phyloP scores from a whole-genome alignment of 2,113 vertebrate species.

The Oryzias woworae region DNA sequence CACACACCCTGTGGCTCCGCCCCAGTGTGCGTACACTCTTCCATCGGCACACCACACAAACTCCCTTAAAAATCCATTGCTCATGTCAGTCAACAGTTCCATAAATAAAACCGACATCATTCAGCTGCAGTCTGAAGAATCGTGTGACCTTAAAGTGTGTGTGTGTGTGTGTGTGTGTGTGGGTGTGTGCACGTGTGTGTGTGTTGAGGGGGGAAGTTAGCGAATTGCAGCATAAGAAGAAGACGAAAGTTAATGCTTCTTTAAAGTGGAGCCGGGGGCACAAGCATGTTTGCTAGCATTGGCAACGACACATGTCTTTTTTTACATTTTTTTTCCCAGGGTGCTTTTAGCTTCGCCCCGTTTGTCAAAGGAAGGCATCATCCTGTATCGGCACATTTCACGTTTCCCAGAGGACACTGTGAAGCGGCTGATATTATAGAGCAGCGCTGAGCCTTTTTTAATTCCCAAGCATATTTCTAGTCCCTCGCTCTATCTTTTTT shows the following conservation, averaged over 20 bases:
- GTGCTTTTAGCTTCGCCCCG: slow-evolving; percentile 58
- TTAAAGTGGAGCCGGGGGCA: slow-evolving; percentile 63
- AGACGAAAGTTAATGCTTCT: slow-evolving; percentile 63
- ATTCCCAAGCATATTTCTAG: slow-evolving; percentile 78
- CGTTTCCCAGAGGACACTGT: slow-evolving; percentile 75
- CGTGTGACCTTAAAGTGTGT: slow-evolving; percentile 56
- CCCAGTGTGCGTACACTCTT: background rate
- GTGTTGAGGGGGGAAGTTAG: slow-evolving; percentile 21
- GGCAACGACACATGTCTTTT: slow-evolving; percentile 27
- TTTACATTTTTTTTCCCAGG: slow-evolving; percentile 6
- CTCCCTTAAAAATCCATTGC: slow-evolving; percentile 1
- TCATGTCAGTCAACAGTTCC: slow-evolving; percentile 29
- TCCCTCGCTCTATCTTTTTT: slow-evolving; percentile 56
- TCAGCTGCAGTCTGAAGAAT: slow-evolving; percentile 32
- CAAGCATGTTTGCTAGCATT: slow-evolving; percentile 53
- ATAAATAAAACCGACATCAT: slow-evolving; percentile 26
- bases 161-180: no score
- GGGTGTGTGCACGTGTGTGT: no score
- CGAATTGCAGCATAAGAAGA: slow-evolving; percentile 54
- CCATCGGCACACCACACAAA: slow-evolving; percentile 8
- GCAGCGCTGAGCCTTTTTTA: slow-evolving; percentile 80
- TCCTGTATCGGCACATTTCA: slow-evolving; percentile 75
- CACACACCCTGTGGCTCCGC: background rate
- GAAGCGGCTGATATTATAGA: slow-evolving; percentile 78
- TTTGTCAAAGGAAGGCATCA: slow-evolving; percentile 73